phyloP scores from a whole-genome alignment of 2,888 invertebrate species.

The Eupithecia inturbata region DNA sequence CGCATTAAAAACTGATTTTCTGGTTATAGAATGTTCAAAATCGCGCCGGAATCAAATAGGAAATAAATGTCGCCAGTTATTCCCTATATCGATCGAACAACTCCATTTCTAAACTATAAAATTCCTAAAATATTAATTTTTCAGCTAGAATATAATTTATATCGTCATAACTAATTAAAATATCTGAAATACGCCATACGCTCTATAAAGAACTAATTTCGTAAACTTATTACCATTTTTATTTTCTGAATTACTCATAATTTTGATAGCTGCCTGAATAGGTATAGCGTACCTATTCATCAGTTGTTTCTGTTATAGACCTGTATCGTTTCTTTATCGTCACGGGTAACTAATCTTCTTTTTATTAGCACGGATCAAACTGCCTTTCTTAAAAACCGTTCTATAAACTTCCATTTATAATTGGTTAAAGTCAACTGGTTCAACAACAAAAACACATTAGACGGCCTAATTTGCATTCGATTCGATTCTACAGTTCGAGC shows the following conservation, averaged over 20 bases:
- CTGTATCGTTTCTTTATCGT: conserved; percentile 8
- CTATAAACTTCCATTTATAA: conserved; percentile 24
- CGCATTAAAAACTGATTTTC: conserved; percentile 46
- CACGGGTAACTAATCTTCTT: conserved; percentile 7
- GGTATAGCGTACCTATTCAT: conserved; percentile 8
- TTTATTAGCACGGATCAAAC: conserved; percentile 12
- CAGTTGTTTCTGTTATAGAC: neutral
- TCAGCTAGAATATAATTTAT: neutral
- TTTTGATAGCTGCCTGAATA: neutral
- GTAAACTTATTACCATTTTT: conserved; percentile 1
- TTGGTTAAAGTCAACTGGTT: conserved; percentile 39
- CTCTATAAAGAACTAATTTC: conserved; percentile 5
- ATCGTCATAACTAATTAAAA: neutral
- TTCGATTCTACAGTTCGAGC: conserved; percentile 31
- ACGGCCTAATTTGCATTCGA: conserved; percentile 41
- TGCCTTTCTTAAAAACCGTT: conserved; percentile 17
- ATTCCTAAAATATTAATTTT: neutral
- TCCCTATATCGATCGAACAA: too few relatives aligned
- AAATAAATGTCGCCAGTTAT: too few relatives aligned
- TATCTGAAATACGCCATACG: conserved; percentile 3
- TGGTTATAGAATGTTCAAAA: conserved; percentile 43
- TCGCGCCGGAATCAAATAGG: conserved; percentile 29
- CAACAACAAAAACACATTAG: conserved; percentile 27
- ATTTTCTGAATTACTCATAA: neutral
- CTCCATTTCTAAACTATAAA: neutral